Evolutionary conservation across 1,140 invertebrate genomes (phyloP).

Genomic region (Aporrectodea caliginosa): DNA sequence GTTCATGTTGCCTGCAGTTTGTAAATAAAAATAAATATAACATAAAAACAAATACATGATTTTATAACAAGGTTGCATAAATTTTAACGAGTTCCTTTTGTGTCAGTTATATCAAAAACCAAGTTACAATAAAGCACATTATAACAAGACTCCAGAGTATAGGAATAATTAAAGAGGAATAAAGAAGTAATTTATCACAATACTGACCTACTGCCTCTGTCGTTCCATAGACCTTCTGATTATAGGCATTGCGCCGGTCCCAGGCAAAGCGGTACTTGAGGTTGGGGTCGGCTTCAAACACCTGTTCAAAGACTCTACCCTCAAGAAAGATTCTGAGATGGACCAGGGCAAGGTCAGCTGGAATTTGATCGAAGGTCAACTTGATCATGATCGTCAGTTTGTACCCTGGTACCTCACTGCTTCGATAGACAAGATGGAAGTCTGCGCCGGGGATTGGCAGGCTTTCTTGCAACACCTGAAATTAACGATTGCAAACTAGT

Average conservation of each 20-base stretch:
- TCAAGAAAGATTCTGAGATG: constrained; percentile 85
- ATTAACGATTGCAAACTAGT: too few relatives aligned
- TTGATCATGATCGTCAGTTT: constrained; percentile 85
- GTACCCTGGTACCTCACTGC: constrained; percentile 84
- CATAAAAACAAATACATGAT: too few relatives aligned
- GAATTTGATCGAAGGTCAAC: constrained; percentile 74
- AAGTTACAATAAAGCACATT: too few relatives aligned
- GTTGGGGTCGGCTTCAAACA: constrained; percentile 91
- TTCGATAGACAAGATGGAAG: constrained; percentile 86
- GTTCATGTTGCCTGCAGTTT: too few relatives aligned
- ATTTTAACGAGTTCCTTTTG: too few relatives aligned
- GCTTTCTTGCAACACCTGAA: constrained; percentile 87
- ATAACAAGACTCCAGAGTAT: too few relatives aligned
- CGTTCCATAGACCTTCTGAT: constrained; percentile 78
- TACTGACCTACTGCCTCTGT: constrained; percentile 55
- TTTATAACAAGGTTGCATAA: too few relatives aligned
- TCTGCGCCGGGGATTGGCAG: constrained; percentile 86
- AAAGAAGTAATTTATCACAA: too few relatives aligned
- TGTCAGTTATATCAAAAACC: too few relatives aligned
- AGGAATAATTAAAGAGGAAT: too few relatives aligned
- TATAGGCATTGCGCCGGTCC: constrained; percentile 95
- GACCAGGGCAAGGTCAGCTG: constrained; percentile 75
- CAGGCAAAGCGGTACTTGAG: constrained; percentile 91
- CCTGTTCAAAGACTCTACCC: constrained; percentile 81
- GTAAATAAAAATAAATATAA: too few relatives aligned